Evolutionary conservation across 2,888 invertebrate genomes (phyloP), one percentile per base, ranked within the genome.

Genomic region (Patella depressa): DNA sequence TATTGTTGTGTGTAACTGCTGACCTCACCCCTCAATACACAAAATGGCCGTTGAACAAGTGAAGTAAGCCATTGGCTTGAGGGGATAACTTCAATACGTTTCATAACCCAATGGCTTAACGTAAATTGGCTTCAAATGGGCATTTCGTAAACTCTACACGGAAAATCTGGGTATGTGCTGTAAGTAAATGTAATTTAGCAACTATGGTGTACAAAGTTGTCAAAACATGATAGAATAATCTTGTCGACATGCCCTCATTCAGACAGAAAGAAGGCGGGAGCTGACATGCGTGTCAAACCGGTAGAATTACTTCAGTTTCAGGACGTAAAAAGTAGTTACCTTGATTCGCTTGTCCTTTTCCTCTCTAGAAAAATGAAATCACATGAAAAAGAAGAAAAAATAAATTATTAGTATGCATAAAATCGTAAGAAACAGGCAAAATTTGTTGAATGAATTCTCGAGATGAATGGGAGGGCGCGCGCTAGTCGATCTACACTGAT

Each of bases 291-390:
- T 65, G 65, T 65, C 65, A 65, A 45, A 45, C 45, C 19, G 19
- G 65, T 65, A 15, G 65, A 65, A 65, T 65, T 24, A 19, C 19
- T 65, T 65, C 65, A 65, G n/a, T 65, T 24, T 24, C 11, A 65
- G 24, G 11, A 12, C 14, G 11, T 14, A 24, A 73, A 29, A 19
- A 72, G 19, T 69, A 71, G 85, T 78, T 83, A 89, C 89, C 89
- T 89, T 88, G 88, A 85, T 87, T 89, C 78, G 88, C 86, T 86
- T 89, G 89, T 86, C 89, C 89, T 85, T 89, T 89, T 84, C 86
- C 88, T 88, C 89, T 90, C 82, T 74, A 73, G 53, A 34, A 53
- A 55, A 24, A 70, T 59, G 74, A 79, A 77, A 79, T 59, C 81
- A 85, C 76, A 87, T 85, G 84, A 86, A 87, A 87, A 79, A 82